Conservation (phyloP, 2,797 vertebrate species). For the Sebastes elongatus region DNA sequence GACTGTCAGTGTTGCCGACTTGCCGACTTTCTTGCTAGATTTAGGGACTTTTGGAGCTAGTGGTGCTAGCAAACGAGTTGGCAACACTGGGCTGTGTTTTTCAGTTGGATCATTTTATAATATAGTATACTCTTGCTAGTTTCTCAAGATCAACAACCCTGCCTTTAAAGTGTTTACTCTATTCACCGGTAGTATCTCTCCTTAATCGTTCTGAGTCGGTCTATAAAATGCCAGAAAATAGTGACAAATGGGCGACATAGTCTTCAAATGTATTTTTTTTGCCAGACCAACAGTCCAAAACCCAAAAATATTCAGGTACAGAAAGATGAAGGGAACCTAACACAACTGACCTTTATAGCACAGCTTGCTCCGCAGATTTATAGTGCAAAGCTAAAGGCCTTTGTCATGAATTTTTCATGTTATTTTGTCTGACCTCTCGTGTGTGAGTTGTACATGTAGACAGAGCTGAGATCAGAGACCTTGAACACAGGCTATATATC, state of each 20-base stretch:
- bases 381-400: background rate
- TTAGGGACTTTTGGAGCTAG: too few relatives aligned
- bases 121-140: too few relatives aligned
- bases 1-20: too few relatives aligned
- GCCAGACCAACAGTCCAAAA: background rate
- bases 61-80: too few relatives aligned
- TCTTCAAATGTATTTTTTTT: background rate
- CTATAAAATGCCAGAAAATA: background rate
- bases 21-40: too few relatives aligned
- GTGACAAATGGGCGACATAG: background rate
- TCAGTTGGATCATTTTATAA: fast-evolving
- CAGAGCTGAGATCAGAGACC: constrained; percentile 29
- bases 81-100: too few relatives aligned
- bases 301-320: background rate
- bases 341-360: background rate
- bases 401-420: constrained; percentile 1
- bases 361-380: background rate
- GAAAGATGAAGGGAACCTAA: background rate
- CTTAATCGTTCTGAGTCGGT: background rate
- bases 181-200: background rate
- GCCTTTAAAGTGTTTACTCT: background rate
- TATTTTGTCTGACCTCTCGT: background rate
- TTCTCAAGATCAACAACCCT: too few relatives aligned
- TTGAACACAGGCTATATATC: constrained; percentile 23
- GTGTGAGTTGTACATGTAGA: background rate